Evolutionary conservation across 2,888 invertebrate genomes (phyloP).

Genomic region (Steinernema carpocapsae): DNA sequence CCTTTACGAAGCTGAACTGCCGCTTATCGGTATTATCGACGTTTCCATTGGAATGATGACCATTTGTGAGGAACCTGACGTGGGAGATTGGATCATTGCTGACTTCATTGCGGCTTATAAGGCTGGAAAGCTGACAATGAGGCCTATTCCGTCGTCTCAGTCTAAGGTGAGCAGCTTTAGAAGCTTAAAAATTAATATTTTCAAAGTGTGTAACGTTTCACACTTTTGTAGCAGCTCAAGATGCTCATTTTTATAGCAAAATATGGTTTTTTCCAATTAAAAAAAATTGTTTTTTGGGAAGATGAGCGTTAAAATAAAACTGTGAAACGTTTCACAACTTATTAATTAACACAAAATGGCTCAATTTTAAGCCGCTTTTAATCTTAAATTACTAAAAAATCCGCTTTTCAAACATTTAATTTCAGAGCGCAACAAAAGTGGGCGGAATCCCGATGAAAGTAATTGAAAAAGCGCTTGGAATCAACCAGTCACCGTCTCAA

Average conservation of each 20-base stretch:
- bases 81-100: constrained; percentile 52
- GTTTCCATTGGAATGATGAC: constrained; percentile 51
- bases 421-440: constrained; percentile 38
- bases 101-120: constrained; percentile 52
- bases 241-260: too few species aligned
- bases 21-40: constrained; percentile 58
- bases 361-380: too few species aligned
- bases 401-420: too few species aligned
- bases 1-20: constrained; percentile 55
- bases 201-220: too few species aligned
- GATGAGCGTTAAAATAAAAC: too few species aligned
- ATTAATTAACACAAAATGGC: too few species aligned
- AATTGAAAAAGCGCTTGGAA: constrained; percentile 45
- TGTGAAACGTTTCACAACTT: neutral
- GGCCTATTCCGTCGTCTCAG: constrained; percentile 44
- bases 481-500: constrained; percentile 42
- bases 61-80: constrained; percentile 60
- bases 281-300: too few species aligned
- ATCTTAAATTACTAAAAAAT: too few species aligned
- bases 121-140: constrained; percentile 47
- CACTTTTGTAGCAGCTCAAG: too few species aligned
- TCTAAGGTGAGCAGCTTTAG: constrained; percentile 34
- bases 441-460: constrained; percentile 48
- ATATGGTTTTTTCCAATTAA: too few species aligned
- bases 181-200: too few species aligned